These are phyloP conservation scores for Thelaira solivaga DNA, from an alignment of 2,888 invertebrate species.

Conservation along the genomic window DNA sequence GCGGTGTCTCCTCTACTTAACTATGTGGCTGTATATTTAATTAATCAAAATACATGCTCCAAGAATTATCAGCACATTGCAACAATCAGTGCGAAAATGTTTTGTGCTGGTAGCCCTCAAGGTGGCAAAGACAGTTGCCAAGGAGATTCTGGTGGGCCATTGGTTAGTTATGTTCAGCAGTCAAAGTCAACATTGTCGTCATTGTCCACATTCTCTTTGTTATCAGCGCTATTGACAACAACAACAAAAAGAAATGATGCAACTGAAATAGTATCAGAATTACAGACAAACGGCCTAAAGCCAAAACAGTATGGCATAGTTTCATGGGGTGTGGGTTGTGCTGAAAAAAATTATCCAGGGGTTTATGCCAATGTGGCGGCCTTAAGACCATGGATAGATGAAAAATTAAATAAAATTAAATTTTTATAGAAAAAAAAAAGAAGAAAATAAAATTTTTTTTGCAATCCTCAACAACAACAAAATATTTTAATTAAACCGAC, in stretches of 20 bases:
- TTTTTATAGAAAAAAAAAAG: neutral
- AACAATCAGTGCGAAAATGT: conserved; percentile 69
- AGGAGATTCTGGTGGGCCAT: conserved; percentile 72
- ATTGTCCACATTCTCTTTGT: neutral
- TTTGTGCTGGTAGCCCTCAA: conserved; percentile 68
- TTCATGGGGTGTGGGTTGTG: conserved; percentile 73
- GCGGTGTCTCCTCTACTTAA: conserved; percentile 66
- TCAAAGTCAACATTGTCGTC: neutral
- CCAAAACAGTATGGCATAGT: conserved; percentile 70
- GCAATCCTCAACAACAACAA: too few relatives aligned
- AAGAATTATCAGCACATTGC: conserved; percentile 67
- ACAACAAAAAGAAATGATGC: neutral
- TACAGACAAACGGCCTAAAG: neutral
- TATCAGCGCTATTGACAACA: neutral
- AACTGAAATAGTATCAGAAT: neutral
- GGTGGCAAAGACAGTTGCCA: conserved; percentile 72
- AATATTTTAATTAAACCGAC: too few relatives aligned
- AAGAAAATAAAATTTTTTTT: neutral
- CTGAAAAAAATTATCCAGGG: conserved; percentile 69
- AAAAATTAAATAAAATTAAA: conserved; percentile 35
- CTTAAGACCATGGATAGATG: conserved; percentile 69
- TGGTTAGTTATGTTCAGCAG: conserved; percentile 65
- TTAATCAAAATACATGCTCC: conserved; percentile 64
- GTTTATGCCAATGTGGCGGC: conserved; percentile 69
- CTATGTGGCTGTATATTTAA: conserved; percentile 67